These are phyloP conservation scores for Micropoecilia bifurca DNA, from an alignment of 2,797 vertebrate genomes.

Conservation along the genomic window DNA sequence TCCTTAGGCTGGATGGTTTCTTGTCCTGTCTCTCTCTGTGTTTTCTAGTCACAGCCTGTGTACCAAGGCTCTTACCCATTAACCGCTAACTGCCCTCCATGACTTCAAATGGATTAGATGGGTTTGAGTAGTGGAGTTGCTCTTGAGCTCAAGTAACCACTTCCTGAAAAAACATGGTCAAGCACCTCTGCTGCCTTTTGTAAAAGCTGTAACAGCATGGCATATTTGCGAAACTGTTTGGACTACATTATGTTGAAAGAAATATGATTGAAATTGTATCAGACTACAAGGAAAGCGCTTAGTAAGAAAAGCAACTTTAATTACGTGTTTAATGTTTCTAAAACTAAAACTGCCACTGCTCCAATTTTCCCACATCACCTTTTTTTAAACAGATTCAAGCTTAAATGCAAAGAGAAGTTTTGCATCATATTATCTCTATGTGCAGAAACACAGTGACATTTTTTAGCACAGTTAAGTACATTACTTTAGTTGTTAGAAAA, in stretches of 20 bases:
- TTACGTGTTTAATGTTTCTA: background rate
- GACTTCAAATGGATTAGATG: background rate
- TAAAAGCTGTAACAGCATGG: background rate
- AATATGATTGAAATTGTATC: background rate
- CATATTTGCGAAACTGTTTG: background rate
- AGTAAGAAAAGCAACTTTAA: background rate
- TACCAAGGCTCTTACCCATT: background rate
- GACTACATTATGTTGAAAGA: background rate
- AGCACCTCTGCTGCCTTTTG: background rate
- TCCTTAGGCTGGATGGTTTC: background rate
- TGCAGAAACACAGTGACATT: no score
- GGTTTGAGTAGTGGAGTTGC: background rate
- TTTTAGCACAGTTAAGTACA: no score
- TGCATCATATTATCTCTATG: no score
- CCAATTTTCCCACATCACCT: background rate
- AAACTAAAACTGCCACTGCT: background rate
- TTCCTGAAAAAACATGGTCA: background rate
- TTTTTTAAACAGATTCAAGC: no score
- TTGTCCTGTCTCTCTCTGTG: background rate
- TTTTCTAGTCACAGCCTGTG: background rate
- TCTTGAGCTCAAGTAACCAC: background rate
- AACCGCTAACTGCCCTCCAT: background rate
- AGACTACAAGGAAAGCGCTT: background rate
- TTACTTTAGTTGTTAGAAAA: no score
- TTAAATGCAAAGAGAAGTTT: no score